Percentiles rank a stretch among this genome's conserved stretches.
phyloP scores from a whole-genome alignment of 2,797 vertebrate species.

The Rhabdomys pumilio region DNA sequence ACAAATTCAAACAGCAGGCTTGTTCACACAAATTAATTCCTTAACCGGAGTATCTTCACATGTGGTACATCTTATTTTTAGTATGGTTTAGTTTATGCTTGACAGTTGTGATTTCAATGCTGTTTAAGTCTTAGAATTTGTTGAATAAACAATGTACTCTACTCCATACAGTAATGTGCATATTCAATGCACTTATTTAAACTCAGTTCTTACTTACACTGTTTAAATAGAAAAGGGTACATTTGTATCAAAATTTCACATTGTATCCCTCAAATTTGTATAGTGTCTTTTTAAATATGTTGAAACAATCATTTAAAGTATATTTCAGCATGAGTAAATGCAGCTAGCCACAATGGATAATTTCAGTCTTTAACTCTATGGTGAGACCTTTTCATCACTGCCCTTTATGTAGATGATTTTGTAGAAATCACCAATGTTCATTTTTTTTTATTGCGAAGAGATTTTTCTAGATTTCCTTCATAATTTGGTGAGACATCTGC shows the following conservation, averaged over 20 bases:
- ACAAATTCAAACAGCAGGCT: slow-evolving; percentile 71
- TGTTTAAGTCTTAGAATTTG: slow-evolving; percentile 30
- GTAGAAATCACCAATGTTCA: neutral
- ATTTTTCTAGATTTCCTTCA: slow-evolving; percentile 62
- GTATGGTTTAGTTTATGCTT: slow-evolving; percentile 58
- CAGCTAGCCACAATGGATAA: neutral
- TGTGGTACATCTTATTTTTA: slow-evolving; percentile 31
- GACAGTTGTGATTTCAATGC: slow-evolving; percentile 29
- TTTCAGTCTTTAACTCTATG: slow-evolving; percentile 4
- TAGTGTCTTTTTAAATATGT: neutral
- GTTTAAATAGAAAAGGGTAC: neutral
- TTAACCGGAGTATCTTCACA: slow-evolving; percentile 52
- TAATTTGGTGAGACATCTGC: slow-evolving; percentile 41
- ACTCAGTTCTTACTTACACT: slow-evolving; percentile 26
- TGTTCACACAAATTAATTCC: slow-evolving; percentile 57
- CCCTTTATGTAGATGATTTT: slow-evolving; percentile 21
- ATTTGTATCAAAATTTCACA: neutral
- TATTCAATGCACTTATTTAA: neutral
- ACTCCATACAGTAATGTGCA: neutral
- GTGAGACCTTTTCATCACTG: neutral
- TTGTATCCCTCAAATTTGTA: neutral
- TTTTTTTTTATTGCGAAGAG: slow-evolving; percentile 44
- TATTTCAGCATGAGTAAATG: slow-evolving; percentile 31
- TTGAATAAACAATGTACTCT: slow-evolving; percentile 1
- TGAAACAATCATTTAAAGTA: neutral